These are phyloP conservation scores for Heterohyrax brucei DNA, from an alignment of 2,797 vertebrate genomes.

Conservation along the genomic window DNA sequence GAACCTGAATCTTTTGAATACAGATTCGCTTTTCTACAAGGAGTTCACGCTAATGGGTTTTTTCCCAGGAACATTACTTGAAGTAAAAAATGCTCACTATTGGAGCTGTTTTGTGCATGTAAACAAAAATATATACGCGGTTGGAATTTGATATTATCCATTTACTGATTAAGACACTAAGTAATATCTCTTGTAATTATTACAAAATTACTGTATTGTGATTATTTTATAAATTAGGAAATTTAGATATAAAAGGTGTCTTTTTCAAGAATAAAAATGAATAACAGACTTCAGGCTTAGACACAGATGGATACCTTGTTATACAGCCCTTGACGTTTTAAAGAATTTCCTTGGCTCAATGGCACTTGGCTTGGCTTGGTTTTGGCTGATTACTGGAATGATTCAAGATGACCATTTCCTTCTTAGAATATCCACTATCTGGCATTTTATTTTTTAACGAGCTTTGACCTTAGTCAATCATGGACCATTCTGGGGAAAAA, in stretches of 20 bases:
- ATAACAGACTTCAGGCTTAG: conserved; percentile 15
- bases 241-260: conserved; percentile 28
- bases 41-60: not conserved
- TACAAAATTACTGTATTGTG: conserved; percentile 2
- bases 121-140: conserved; percentile 34
- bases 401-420: conserved; percentile 65
- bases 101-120: not conserved
- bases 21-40: not conserved
- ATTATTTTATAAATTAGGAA: conserved; percentile 61
- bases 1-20: not conserved
- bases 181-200: conserved; percentile 10
- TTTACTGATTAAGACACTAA: conserved; percentile 58
- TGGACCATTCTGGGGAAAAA: conserved; percentile 80
- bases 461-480: conserved; percentile 79
- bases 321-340: not conserved
- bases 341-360: conserved; percentile 17
- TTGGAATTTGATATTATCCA: conserved; percentile 43
- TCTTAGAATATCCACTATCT: conserved; percentile 78
- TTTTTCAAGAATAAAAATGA: conserved; percentile 45
- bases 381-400: not conserved
- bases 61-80: conserved; percentile 39
- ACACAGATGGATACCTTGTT: not conserved
- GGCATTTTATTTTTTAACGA: conserved; percentile 68
- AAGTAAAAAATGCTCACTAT: conserved; percentile 47
- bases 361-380: too few relatives aligned